Conservation (phyloP, 2,113 vertebrate species). For the Vombatus ursinus region DNA sequence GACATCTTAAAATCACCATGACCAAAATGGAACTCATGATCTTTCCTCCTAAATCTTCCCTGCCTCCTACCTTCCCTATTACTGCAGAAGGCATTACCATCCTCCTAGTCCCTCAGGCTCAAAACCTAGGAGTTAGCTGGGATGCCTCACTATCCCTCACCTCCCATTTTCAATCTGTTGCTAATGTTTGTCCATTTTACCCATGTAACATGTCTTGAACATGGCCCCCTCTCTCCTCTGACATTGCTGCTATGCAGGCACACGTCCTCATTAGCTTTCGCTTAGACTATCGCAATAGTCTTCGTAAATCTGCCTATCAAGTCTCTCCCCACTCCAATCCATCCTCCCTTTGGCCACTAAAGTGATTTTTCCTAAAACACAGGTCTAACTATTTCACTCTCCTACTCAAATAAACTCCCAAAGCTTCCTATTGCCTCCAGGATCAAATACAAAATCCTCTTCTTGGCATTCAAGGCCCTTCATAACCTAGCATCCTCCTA, state of each 20-base stretch:
- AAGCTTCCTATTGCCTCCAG: background rate
- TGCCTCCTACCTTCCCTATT: background rate
- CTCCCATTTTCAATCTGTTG: background rate
- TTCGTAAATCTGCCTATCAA: background rate
- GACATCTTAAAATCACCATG: no score
- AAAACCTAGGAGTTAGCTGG: background rate
- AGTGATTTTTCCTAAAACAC: background rate
- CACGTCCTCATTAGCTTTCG: background rate
- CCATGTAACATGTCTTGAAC: background rate
- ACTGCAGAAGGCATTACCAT: background rate
- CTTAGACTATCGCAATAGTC: no score
- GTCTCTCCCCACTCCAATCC: background rate
- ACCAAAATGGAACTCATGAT: no score
- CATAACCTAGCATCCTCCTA: background rate
- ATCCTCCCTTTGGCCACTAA: background rate
- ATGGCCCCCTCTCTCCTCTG: background rate
- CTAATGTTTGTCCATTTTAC: background rate
- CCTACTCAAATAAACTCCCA: background rate
- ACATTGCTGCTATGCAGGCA: background rate
- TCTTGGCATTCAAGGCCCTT: background rate
- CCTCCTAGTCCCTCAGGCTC: background rate
- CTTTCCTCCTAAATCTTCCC: background rate
- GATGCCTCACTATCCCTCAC: background rate
- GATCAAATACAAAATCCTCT: background rate
- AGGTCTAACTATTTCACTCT: background rate